phyloP scores from a whole-genome alignment of 2,888 invertebrate species.

The Hirtodrosophila duncani region DNA sequence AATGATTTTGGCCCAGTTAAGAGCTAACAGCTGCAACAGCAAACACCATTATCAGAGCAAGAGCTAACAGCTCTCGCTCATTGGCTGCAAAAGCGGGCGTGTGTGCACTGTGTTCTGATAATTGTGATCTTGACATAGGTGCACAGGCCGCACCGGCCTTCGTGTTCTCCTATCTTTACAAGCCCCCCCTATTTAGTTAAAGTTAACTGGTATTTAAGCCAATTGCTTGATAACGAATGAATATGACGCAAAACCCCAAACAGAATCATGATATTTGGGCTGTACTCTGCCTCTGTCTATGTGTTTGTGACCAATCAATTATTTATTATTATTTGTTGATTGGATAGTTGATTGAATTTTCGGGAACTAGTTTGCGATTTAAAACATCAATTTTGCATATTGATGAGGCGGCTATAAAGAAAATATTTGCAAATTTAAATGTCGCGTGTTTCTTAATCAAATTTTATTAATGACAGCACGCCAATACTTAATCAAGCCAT shows the following conservation, averaged over 20 bases:
- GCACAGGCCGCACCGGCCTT: too few relatives aligned
- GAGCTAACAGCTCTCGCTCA: neutral
- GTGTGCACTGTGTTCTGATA: too few relatives aligned
- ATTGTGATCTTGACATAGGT: conserved; percentile 29
- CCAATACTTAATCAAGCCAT: too few relatives aligned
- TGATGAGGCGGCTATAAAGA: conserved; percentile 25
- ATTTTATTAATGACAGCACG: conserved; percentile 14
- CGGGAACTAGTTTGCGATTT: conserved; percentile 24
- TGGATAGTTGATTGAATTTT: conserved; percentile 20
- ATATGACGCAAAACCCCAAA: neutral
- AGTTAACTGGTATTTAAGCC: neutral
- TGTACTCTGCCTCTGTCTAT: too few relatives aligned
- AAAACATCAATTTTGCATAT: conserved; percentile 15
- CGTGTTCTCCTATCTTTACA: too few relatives aligned
- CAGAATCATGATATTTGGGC: neutral
- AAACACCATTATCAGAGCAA: too few relatives aligned
- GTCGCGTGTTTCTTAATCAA: conserved; percentile 28
- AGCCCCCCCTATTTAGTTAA: conserved; percentile 2
- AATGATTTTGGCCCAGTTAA: too few relatives aligned
- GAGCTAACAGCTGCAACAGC: too few relatives aligned
- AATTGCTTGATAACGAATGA: conserved; percentile 24
- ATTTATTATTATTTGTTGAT: too few relatives aligned
- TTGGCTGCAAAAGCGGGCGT: conserved; percentile 25
- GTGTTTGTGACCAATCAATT: too few relatives aligned
- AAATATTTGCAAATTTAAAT: conserved; percentile 1